A percentile compares a stretch with the other conserved stretches of the same genome.
phyloP scores from a whole-genome alignment of 2,797 vertebrate genomes.

The Hypotaenidia okinawae region DNA sequence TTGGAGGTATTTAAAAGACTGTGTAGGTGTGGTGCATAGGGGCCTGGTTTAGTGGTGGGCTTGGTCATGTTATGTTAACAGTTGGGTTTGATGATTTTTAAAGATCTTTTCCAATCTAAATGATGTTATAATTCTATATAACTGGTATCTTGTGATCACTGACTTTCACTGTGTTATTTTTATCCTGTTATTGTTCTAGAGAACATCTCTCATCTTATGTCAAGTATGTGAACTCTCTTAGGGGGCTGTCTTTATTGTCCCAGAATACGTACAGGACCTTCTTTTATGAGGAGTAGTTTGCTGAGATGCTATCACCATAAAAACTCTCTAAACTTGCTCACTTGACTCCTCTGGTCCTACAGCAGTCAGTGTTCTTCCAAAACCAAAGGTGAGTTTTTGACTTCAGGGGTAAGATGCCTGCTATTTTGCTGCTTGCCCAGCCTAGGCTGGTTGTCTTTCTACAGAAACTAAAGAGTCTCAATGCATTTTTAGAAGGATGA shows the following conservation, averaged over 20 bases:
- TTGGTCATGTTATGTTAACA: neutral
- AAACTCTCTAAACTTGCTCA: neutral
- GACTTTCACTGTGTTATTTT: neutral
- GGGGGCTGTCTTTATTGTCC: neutral
- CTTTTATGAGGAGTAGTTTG: neutral
- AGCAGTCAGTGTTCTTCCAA: rapidly evolving
- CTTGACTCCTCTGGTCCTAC: neutral
- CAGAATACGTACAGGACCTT: neutral
- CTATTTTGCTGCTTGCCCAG: neutral
- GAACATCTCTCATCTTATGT: neutral
- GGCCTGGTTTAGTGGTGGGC: too few relatives aligned
- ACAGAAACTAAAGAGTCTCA: neutral
- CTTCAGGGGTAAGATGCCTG: neutral
- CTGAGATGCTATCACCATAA: neutral
- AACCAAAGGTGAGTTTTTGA: neutral
- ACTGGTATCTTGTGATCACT: neutral
- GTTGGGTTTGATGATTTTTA: neutral
- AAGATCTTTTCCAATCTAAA: neutral
- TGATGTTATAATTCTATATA: neutral
- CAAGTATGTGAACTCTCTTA: neutral
- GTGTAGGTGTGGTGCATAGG: too few relatives aligned
- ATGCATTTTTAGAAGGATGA: neutral
- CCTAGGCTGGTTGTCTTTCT: neutral
- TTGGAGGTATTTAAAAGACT: neutral
- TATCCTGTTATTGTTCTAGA: neutral